Conservation (phyloP, 2,797 vertebrate genomes). For the Rhabdomys pumilio region DNA sequence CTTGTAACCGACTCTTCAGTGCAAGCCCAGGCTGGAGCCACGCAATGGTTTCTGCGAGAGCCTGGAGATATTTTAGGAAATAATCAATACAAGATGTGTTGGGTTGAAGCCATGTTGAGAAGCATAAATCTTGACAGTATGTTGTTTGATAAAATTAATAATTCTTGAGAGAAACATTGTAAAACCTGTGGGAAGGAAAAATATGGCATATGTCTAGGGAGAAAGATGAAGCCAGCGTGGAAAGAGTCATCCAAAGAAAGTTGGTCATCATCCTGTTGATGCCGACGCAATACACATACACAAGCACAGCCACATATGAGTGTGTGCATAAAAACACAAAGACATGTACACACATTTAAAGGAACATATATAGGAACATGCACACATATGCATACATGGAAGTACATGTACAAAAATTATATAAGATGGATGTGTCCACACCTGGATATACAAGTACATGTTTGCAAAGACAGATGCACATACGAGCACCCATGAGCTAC, state of each 20-base stretch:
- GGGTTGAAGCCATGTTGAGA: conserved; percentile 69
- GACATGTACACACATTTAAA: too few species aligned
- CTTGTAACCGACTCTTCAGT: conserved; percentile 39
- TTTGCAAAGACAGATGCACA: not conserved
- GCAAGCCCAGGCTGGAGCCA: conserved; percentile 21
- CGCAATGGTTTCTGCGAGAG: not conserved
- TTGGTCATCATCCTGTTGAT: not conserved
- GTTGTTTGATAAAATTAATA: conserved; percentile 76
- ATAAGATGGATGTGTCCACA: not conserved
- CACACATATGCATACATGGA: not conserved
- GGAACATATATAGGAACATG: not conserved
- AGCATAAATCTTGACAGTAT: conserved; percentile 75
- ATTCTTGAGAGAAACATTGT: conserved; percentile 63
- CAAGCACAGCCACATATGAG: too few species aligned
- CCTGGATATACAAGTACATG: not conserved
- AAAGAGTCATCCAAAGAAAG: conserved; percentile 4
- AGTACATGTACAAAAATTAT: not conserved
- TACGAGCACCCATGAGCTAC: not conserved
- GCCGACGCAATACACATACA: not conserved
- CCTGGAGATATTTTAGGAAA: conserved; percentile 81
- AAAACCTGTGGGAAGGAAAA: conserved; percentile 43
- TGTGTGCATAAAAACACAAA: too few species aligned
- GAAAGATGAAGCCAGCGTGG: conserved; percentile 43
- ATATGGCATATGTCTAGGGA: not conserved
- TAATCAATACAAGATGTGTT: conserved; percentile 80